A percentile compares a stretch with the other conserved stretches of the same genome.
These are phyloP conservation scores for Carcharodon carcharias DNA, from an alignment of 2,797 vertebrate genomes.

Conservation along the genomic window DNA sequence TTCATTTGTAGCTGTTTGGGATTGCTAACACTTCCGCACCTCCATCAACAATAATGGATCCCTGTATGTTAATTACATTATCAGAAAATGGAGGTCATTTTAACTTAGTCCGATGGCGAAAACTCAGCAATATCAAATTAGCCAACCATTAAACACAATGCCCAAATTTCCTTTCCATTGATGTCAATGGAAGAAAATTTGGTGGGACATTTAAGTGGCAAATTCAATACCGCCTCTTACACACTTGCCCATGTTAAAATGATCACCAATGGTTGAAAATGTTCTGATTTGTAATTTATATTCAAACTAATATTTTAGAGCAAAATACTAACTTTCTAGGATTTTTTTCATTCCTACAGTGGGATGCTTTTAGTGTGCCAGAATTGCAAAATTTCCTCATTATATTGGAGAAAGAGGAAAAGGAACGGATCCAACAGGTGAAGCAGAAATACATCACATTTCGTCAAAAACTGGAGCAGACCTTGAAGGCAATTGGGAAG, in stretches of 20 bases:
- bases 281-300: neutral
- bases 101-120: neutral
- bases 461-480: constrained; percentile 71
- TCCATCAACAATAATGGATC: neutral
- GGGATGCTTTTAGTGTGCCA: constrained; percentile 89
- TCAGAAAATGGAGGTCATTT: neutral
- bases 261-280: neutral
- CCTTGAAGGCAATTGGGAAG: constrained; percentile 70
- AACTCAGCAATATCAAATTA: neutral
- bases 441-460: constrained; percentile 72
- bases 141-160: neutral
- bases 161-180: neutral
- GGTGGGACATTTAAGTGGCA: neutral
- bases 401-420: constrained; percentile 84
- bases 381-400: constrained; percentile 95
- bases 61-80: neutral
- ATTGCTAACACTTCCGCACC: neutral
- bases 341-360: constrained; percentile 58
- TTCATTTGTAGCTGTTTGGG: neutral
- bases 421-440: constrained; percentile 77
- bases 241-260: neutral
- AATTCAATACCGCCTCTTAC: neutral
- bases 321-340: neutral
- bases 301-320: neutral
- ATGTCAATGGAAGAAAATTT: neutral